Evolutionary conservation across 2,888 invertebrate species (phyloP), one percentile per base, ranked within the genome.

Genomic region (Cremastinae sp.): DNA sequence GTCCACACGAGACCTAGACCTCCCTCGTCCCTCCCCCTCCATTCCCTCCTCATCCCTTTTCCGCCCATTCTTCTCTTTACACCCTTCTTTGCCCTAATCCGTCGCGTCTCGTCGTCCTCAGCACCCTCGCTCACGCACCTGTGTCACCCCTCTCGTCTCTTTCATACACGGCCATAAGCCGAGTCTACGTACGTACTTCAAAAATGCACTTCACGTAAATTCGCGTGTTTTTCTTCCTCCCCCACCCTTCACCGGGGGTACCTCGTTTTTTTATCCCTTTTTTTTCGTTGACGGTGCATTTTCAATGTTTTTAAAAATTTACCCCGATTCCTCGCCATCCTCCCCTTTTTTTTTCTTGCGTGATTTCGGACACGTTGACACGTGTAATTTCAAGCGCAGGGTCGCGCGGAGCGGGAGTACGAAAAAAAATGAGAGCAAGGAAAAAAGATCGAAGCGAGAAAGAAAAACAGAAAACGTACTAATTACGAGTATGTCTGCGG

Each of bases 71-170:
- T 45, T 18, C 55, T 56, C 35, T 28, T 8, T 39, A 8, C 49
- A 47, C 69, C 61, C 61, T 59, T 53, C 45, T 45, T 62, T 61
- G 55, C 66, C 74, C 59, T 56, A 59, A 53, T 51, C 62, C 55
- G 45, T 51, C 58, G 66, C 71, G 69, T 65, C 47, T 53, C 68
- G 69, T 71, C 59, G 74, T 66, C 74, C 71, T 72, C 79, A 47
- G 61, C 69, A 61, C 77, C 76, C 69, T 70, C 69, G 47, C 49
- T 49, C 70, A 70, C 76, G 73, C 76, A 74, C 77, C 79, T 74
- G 76, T 66, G 61, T 61, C 65, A 58, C 66, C 41, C 43, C 64
- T 49, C 22, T 1, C 9, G 9, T 49, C 3, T n/a, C 41, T 39
- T 28, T 41, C 22, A 68, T 8, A 47, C 41, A 39, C 35, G 9